phyloP scores from a whole-genome alignment of 2,888 invertebrate genomes.

The Nematopogon swammerdamellus region DNA sequence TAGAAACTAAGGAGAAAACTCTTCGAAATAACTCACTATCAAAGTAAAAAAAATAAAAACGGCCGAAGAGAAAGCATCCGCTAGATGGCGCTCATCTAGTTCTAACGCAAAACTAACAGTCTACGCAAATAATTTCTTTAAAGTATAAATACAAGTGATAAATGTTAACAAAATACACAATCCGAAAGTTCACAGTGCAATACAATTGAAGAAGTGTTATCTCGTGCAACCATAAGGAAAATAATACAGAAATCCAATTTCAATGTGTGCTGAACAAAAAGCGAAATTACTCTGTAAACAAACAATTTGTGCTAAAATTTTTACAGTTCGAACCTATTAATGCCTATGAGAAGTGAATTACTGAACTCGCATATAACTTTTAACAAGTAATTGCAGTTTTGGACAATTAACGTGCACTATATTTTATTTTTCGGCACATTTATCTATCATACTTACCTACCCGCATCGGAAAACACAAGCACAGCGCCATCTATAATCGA shows the following conservation, averaged over 20 bases:
- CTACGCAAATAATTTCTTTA: neutral
- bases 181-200: neutral
- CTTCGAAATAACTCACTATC: too few relatives aligned
- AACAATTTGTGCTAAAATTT: too few relatives aligned
- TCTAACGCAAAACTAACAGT: neutral
- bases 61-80: too few relatives aligned
- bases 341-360: neutral
- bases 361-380: too few relatives aligned
- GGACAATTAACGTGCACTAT: too few relatives aligned
- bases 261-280: neutral
- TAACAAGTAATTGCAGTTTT: too few relatives aligned
- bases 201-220: neutral
- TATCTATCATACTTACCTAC: neutral
- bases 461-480: too few relatives aligned
- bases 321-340: neutral
- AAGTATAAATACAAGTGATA: neutral
- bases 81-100: neutral
- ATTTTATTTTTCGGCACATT: too few relatives aligned
- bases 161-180: neutral
- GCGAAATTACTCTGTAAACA: neutral
- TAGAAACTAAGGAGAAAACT: too few relatives aligned
- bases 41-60: too few relatives aligned
- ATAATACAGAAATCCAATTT: neutral
- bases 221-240: neutral
- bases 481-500: neutral